These are phyloP conservation scores for Amitus sp. DNA, from an alignment of 2,888 invertebrate genomes.

Conservation along the genomic window DNA sequence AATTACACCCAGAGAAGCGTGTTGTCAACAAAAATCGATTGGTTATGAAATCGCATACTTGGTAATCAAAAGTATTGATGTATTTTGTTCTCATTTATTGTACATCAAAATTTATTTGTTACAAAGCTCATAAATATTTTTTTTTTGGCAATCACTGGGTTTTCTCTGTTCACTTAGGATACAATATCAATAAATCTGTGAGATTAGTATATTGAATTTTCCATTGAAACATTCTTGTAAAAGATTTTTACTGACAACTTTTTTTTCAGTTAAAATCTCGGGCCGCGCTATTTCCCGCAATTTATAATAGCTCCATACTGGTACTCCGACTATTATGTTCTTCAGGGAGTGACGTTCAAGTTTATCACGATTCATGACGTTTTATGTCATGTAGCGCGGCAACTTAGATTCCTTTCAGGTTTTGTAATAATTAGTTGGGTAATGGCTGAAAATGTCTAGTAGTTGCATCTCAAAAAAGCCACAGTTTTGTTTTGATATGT, in stretches of 20 bases:
- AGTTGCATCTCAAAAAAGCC: constrained; percentile 11
- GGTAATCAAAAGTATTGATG: too few relatives aligned
- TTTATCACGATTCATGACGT: neutral
- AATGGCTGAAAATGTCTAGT: constrained; percentile 8
- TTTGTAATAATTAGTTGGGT: neutral
- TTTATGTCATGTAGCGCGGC: neutral
- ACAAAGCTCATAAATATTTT: too few relatives aligned
- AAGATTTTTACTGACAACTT: too few relatives aligned
- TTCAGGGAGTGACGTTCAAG: neutral
- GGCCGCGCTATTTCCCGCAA: too few relatives aligned
- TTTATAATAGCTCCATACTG: neutral
- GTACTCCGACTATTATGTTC: neutral
- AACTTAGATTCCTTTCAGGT: neutral
- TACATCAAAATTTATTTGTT: too few relatives aligned
- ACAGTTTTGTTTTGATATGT: constrained; percentile 50
- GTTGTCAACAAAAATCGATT: constrained; percentile 7
- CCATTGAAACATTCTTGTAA: too few relatives aligned
- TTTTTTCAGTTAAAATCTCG: neutral
- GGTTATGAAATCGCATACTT: too few relatives aligned
- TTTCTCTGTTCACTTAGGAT: too few relatives aligned
- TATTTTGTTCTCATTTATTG: too few relatives aligned
- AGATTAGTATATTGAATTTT: too few relatives aligned
- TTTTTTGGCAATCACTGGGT: too few relatives aligned
- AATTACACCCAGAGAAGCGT: neutral
- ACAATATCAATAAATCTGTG: too few relatives aligned